Percentiles rank a stretch among this genome's conserved stretches.
Conservation (phyloP, 2,113 vertebrate species). For the Empidonax traillii region DNA sequence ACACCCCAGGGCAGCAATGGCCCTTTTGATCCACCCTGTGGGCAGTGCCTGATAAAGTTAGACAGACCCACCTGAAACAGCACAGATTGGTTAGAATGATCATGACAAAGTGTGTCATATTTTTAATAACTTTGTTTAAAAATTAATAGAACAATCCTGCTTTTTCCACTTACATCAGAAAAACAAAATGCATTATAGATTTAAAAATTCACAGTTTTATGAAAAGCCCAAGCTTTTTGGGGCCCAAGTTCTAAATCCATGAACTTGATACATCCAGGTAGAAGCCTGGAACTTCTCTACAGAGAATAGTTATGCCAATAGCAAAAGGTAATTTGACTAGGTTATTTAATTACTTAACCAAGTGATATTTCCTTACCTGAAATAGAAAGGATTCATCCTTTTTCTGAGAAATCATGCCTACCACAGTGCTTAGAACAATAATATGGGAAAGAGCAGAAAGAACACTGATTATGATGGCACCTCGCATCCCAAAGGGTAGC, state of each 20-base stretch:
- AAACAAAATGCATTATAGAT: not conserved
- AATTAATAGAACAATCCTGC: not conserved
- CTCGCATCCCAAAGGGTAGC: constrained; percentile 87
- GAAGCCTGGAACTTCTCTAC: not conserved
- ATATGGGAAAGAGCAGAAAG: constrained; percentile 87
- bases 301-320: not conserved
- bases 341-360: not conserved
- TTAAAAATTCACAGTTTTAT: not conserved
- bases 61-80: not conserved
- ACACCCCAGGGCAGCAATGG: not conserved
- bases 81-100: not conserved
- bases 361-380: constrained; percentile 75
- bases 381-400: constrained; percentile 15
- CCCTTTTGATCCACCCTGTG: constrained; percentile 14
- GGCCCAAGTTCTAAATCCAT: not conserved
- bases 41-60: not conserved
- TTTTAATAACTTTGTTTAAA: not conserved
- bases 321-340: not conserved
- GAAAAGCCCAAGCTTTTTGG: not conserved
- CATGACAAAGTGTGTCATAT: not conserved
- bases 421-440: constrained; percentile 72
- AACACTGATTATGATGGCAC: constrained; percentile 79
- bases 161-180: not conserved
- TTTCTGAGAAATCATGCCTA: not conserved
- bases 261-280: not conserved